phyloP scores from a whole-genome alignment of 2,797 vertebrate species.

The Zalophus californianus region DNA sequence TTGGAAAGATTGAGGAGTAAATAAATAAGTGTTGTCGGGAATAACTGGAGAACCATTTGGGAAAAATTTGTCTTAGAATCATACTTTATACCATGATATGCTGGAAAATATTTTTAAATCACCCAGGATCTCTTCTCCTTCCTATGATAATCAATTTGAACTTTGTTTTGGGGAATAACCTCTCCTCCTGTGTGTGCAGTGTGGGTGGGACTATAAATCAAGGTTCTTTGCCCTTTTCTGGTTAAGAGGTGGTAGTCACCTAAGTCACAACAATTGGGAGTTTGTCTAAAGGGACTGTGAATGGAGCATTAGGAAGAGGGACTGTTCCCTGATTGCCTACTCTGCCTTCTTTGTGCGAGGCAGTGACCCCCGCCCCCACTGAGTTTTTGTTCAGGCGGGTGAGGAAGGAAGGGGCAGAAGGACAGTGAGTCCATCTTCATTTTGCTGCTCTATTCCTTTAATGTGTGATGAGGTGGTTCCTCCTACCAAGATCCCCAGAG shows the following conservation, averaged over 20 bases:
- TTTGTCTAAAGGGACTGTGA: background rate
- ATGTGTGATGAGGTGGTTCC: background rate
- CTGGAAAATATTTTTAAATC: background rate
- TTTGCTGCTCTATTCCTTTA: background rate
- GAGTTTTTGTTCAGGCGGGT: no score
- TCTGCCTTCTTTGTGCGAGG: background rate
- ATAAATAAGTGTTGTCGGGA: background rate
- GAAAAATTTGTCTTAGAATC: background rate
- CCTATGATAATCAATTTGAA: background rate
- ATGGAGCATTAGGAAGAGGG: background rate
- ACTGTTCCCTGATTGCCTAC: background rate
- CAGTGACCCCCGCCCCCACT: background rate
- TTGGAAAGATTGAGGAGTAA: background rate
- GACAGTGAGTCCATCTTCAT: background rate
- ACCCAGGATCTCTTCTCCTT: background rate
- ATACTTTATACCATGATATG: background rate
- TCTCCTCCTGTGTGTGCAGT: background rate
- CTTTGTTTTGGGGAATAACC: background rate
- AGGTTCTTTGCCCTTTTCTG: background rate
- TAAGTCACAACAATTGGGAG: background rate
- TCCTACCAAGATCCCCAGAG: background rate
- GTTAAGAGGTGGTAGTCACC: background rate
- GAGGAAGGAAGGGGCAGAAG: rapidly evolving
- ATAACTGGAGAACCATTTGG: background rate
- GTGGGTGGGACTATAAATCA: background rate